phyloP scores from a whole-genome alignment of 1,140 invertebrate species.

The Pararge aegeria region DNA sequence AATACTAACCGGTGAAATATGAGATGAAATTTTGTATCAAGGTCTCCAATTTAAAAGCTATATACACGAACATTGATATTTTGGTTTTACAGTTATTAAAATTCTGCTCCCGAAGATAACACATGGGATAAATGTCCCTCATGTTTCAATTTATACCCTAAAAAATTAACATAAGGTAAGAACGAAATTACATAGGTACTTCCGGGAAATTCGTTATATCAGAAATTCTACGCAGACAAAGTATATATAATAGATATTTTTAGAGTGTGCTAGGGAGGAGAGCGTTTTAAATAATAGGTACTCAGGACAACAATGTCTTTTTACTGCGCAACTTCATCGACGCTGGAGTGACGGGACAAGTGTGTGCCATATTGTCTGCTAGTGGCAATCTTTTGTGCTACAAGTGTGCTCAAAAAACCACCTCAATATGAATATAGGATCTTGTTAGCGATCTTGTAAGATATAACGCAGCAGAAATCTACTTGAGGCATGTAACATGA shows the following conservation, averaged over 20 bases:
- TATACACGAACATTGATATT: no score
- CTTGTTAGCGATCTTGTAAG: constrained; percentile 21
- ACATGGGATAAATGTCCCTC: no score
- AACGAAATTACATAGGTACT: no score
- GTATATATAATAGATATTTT: background rate
- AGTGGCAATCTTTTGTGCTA: constrained; percentile 54
- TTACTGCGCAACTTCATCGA: constrained; percentile 35
- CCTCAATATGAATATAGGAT: constrained; percentile 24
- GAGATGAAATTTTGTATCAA: no score
- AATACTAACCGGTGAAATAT: no score
- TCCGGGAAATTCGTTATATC: no score
- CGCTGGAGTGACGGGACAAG: constrained; percentile 31
- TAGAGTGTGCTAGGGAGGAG: constrained; percentile 19
- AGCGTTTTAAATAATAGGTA: constrained; percentile 41
- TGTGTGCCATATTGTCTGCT: constrained; percentile 49
- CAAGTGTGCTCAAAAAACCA: constrained; percentile 28
- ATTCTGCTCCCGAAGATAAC: no score
- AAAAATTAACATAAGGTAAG: no score
- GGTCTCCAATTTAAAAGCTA: no score
- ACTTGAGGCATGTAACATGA: background rate
- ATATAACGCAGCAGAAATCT: background rate
- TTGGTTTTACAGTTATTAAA: no score
- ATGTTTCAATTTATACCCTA: no score
- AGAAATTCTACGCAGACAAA: no score
- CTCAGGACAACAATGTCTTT: constrained; percentile 52